phyloP scores from a whole-genome alignment of 2,797 vertebrate species.

The Synaphobranchus kaupii region DNA sequence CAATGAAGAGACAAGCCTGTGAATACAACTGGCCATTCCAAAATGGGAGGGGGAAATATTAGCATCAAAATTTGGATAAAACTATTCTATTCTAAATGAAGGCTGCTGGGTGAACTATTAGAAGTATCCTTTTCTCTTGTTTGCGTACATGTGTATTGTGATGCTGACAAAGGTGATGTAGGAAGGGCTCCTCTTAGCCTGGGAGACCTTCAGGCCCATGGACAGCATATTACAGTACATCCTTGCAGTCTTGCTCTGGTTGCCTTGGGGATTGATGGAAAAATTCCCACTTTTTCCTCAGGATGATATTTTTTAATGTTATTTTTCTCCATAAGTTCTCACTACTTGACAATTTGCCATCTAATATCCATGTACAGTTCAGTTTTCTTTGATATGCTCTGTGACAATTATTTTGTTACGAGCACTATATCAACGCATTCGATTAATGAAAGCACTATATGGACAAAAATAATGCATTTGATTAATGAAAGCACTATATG shows the following conservation, averaged over 20 bases:
- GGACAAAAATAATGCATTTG: too few relatives aligned
- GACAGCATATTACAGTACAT: not conserved
- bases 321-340: not conserved
- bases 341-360: not conserved
- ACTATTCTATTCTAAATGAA: too few relatives aligned
- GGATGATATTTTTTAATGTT: not conserved
- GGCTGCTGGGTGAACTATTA: not conserved
- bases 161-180: not conserved
- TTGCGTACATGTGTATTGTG: not conserved
- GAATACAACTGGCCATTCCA: too few relatives aligned
- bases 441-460: not conserved
- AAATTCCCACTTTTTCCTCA: not conserved
- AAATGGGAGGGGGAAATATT: too few relatives aligned
- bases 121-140: not conserved
- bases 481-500: not conserved
- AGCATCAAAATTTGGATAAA: too few relatives aligned
- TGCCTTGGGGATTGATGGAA: not conserved
- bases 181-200: not conserved
- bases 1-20: too few relatives aligned
- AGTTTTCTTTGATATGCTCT: not conserved
- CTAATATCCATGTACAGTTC: not conserved
- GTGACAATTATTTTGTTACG: not conserved
- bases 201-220: not conserved
- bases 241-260: not conserved
- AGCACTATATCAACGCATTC: not conserved